These are phyloP conservation scores for Zoroaster sp. DNA, from an alignment of 53 echinoderm and acorn worm genomes.

Conservation along the genomic window DNA sequence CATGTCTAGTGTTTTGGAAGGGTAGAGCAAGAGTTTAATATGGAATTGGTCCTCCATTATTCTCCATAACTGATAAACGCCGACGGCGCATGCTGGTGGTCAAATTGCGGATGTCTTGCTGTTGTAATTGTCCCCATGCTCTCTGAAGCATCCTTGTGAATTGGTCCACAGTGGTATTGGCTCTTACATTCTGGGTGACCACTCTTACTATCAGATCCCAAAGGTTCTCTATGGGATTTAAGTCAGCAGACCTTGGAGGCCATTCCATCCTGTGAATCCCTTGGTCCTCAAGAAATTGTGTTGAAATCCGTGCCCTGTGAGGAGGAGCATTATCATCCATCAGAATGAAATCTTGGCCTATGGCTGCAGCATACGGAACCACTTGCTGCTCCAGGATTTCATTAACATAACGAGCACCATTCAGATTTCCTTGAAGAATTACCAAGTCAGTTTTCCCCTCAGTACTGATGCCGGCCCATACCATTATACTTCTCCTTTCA, in stretches of 20 bases:
- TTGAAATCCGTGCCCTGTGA: neutral
- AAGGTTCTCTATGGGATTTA: too few species aligned
- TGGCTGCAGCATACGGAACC: constrained; percentile 45
- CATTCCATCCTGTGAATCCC: constrained; percentile 25
- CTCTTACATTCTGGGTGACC: too few species aligned
- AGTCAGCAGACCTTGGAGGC: neutral
- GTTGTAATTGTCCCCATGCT: too few species aligned
- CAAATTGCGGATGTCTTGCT: too few species aligned
- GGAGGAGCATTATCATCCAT: constrained; percentile 52
- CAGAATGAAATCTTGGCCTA: constrained; percentile 35
- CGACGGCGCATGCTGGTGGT: too few species aligned
- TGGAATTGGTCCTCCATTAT: too few species aligned
- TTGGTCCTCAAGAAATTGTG: neutral
- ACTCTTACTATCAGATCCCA: too few species aligned
- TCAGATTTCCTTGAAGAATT: constrained; percentile 1
- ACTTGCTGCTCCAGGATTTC: constrained; percentile 49
- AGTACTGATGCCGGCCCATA: constrained; percentile 50
- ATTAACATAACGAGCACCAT: constrained; percentile 16
- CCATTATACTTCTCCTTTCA: constrained; percentile 29
- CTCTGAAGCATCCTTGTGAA: too few species aligned
- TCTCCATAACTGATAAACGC: too few species aligned
- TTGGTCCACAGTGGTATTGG: too few species aligned
- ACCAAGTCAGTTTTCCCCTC: constrained; percentile 15
- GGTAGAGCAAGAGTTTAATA: too few species aligned
- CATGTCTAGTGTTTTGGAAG: too few species aligned